A percentile compares a stretch with the other conserved stretches of the same genome.
Evolutionary conservation across 2,888 invertebrate genomes (phyloP).

Genomic region (Ellobium chinense): DNA sequence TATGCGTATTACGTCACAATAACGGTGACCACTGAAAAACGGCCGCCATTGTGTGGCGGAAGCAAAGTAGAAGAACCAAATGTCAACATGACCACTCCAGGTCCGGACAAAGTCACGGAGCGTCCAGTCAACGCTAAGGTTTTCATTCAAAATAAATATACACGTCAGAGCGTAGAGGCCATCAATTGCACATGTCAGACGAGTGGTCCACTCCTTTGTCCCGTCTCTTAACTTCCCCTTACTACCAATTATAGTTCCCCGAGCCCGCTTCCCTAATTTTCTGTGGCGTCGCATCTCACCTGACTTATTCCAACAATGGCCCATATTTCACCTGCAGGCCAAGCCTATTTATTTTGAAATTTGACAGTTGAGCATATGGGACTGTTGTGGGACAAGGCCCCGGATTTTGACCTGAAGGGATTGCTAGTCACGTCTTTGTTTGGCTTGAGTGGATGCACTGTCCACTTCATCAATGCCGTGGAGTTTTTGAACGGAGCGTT

Average conservation of each 20-base stretch:
- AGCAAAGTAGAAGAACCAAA: slow-evolving; percentile 19
- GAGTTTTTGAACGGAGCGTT: neutral
- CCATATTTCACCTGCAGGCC: neutral
- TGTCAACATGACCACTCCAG: slow-evolving; percentile 17
- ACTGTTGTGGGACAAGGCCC: neutral
- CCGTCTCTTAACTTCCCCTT: neutral
- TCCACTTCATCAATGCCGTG: neutral
- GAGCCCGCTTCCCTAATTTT: neutral
- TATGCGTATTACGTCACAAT: neutral
- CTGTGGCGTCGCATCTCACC: neutral
- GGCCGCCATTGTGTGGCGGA: too few relatives aligned
- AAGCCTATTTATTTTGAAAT: neutral
- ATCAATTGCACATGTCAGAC: neutral
- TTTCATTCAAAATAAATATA: neutral
- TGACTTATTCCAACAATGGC: neutral
- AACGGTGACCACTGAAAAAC: too few relatives aligned
- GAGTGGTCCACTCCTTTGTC: neutral
- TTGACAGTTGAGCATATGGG: neutral
- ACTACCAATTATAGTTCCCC: neutral
- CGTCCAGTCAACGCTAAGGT: too few relatives aligned
- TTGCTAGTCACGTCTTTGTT: neutral
- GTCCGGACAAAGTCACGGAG: too few relatives aligned
- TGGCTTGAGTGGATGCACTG: neutral
- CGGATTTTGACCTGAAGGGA: too few relatives aligned
- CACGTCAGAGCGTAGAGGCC: neutral